Base-by-base conservation (phyloP, 2,797 vertebrate genomes). In the Crenichthys baileyi region DNA sequence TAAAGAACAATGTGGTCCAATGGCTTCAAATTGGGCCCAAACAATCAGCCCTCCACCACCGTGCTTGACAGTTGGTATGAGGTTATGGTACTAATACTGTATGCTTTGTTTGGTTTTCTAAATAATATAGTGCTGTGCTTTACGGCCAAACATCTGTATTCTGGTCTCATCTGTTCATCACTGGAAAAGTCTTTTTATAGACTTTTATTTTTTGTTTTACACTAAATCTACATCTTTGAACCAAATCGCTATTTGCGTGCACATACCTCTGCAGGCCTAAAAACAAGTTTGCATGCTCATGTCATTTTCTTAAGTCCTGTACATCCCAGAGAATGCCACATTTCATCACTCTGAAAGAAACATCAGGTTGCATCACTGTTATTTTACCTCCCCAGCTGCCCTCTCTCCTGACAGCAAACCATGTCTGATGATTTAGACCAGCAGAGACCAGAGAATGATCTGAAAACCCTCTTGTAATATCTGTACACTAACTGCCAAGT, bases 391-490 rank as follows among this genome's bases (percentile, higher is more conserved):
- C 58, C 41, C 44, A 8, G 73, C 20, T 31, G 22, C 36, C 51
- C 51, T 56, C 6, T 6, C 51, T 73, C 24, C 73, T 75, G 73
- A 75, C 73, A 75, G 73, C 58, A 16, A 20, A 39, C 74, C 46
- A 39, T 39, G 60, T 76, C 60, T n/a, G 74, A 36, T 53, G 74
- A 76, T 61, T 39, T 29, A 76, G 31, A 76, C 74, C 74, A 67
- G 73, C 73, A 29, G 41, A 68, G 75, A 55, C 63, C 48, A 55
- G 75, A 55, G 61, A 26, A 50, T 36, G 29, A 75, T 51, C 73
- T 31, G 26, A 65, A 55, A 77, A n/a, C 75, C 39, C 11, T 41
- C 63, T 51, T 70, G 36, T 41, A 39, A 77, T 56, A 77, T 56
- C 63, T 56, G 65, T 9, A 56, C 63, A 11, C n/a, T 56, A 55